Base-by-base conservation (phyloP, 2,797 vertebrate genomes). In the Channallabes apus region DNA sequence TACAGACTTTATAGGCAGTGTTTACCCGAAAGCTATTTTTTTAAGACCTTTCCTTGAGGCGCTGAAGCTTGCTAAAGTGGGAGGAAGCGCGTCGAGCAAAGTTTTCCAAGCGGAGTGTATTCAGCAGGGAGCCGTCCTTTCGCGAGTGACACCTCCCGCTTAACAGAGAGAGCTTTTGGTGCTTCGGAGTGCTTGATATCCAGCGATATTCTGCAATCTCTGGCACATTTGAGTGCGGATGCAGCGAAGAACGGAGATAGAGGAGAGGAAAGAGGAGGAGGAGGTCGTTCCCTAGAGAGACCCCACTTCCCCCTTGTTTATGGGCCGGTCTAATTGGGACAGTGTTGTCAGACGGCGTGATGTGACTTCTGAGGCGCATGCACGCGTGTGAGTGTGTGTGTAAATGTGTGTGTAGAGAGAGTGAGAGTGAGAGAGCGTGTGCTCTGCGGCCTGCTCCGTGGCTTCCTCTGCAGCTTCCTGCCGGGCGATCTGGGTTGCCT, bases 221-320 rank as follows among this genome's bases (percentile, higher is more conserved):
- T 88, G 75, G 85, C 83, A 77, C 72, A 82, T 86, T 76, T 80
- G 72, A 79, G 84, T 61, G 76, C 3, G 32, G 58, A 61, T 82
- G 78, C 83, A 86, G 83, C 62, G 61, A 77, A 82, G 85, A 82
- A 82, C 82, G 67, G 72, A 82, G 72, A 9, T 22, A 24, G 68
- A 71, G 68, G 65, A 68, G 65, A 18, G 65, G 65, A 6, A 35
- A 32, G 51, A 56, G 41, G 71, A 54, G 41, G 71, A 51, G 80
- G 90, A 91, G 87, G 81, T 86, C 89, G 89, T 90, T 90, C 89
- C 89, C 76, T 86, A 88, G 91, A 86, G 91, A 89, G 73, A 91
- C 87, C 91, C 86, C 90, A 92, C 92, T 91, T 92, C 92, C 91
- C 85, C 88, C 90, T 93, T 94, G 92, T 94, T 93, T 93, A 91